Evolutionary conservation across 2,888 invertebrate genomes (phyloP), one percentile per base, ranked within the genome.

Genomic region (Zygaena filipendulae): DNA sequence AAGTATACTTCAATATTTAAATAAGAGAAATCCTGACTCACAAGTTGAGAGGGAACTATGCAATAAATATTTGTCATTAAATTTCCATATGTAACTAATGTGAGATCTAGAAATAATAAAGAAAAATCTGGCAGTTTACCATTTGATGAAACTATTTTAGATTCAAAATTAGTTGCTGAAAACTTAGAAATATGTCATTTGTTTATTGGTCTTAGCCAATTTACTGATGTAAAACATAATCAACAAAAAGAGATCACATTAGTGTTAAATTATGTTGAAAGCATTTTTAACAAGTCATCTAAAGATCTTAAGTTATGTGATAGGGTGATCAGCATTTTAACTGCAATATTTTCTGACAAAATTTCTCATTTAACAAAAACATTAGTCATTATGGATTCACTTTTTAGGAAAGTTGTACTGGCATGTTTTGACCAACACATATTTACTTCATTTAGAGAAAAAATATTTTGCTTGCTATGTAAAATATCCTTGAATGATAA

Each of bases 1-100:
- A 70, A 68, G 72, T 6, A 50, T 74, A 26, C 45, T 74, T 7
- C 47, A 59, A 24, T 51, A 69, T 46, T 57, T 62, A 24, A 56
- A 64, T 35, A 49, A 45, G 8, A 68, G 55, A 36, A 59, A 53
- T 32, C 61, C 64, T 29, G 68, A 46, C 33, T 59, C 64, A 1
- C 67, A 81, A 23, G 55, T 84, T 10, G 64, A 72, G 36, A 46
- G 48, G n/a, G 60, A 81, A 57, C 83, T 87, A 47, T 60, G 74
- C 5, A 59, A 66, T 21, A 81, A 79, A 36, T 86, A 83, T 42
- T 89, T 37, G 57, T 88, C 2, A 53, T 51, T 18, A 62, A 69
- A 25, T 86, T 87, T 42, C 87, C 87, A 1, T 87, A 84, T 56
- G 61, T 66, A 3, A 80, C 82, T 34, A 71, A 66, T 38, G 53